Evolutionary conservation across 2,797 vertebrate species (phyloP), one percentile per base, ranked within the genome.

Genomic region (Enteromius trimaculatus): DNA sequence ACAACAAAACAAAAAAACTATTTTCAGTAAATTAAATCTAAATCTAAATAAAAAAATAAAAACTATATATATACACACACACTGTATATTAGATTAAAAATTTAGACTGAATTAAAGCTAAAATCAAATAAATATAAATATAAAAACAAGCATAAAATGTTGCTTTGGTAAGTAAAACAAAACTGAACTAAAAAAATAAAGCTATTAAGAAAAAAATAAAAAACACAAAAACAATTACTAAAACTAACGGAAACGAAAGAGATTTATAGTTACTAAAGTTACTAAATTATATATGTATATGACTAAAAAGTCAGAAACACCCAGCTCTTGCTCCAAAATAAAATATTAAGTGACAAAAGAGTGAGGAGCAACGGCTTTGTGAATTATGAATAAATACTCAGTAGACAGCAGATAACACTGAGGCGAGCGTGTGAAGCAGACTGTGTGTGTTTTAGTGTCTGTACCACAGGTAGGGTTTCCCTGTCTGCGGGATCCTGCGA

Each of bases 381-480:
- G n/a, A 49, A 21, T 3, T 21, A 3, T 31, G 29, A 49, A 71
- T 23, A 71, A 16, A 62, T 29, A 10, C 55, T 58, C 21, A 11
- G 10, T 13, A 44, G 44, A 31, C 1, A 19, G 68, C 9, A 71
- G 17, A 11, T 51, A 1, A 21, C 13, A 21, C 10, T 51, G 11
- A 74, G 51, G 21, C 6, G 9, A 34, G 19, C 53, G 17, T 53
- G 47, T 49, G 47, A 19, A 55, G 14, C 26, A 29, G 13, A 14
- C 6, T 55, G 69, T 51, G 26, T 44, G n/a, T 11, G n/a, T 60
- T 85, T 93, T 11, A 37, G 51, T 65, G 39, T 44, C n/a, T 95
- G 95, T 93, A 99, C 98, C 97, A 26, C 98, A 99, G 89, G 93
- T 96, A 23, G 97, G 96, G 17, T 96, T 92, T 55, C 97, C 97